phyloP scores from a whole-genome alignment of 2,113 vertebrate species.

The Crotophaga sulcirostris region DNA sequence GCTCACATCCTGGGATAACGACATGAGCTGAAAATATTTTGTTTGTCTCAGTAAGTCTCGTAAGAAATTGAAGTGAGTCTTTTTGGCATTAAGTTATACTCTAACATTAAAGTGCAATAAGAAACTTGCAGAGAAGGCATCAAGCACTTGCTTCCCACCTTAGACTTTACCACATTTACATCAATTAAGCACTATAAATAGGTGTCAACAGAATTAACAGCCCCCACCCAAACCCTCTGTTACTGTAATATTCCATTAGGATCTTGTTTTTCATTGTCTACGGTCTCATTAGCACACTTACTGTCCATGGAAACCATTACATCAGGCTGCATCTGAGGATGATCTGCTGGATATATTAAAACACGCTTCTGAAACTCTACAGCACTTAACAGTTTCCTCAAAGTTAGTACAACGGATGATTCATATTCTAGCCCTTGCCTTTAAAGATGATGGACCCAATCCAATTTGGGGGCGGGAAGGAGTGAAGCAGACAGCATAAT shows the following conservation, averaged over 20 bases:
- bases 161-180: neutral
- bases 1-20: neutral
- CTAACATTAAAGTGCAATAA: neutral
- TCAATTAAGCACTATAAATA: neutral
- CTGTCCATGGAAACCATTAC: neutral
- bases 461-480: neutral
- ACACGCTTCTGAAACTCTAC: neutral
- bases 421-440: neutral
- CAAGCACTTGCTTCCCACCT: neutral
- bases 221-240: neutral
- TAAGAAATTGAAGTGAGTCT: neutral
- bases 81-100: neutral
- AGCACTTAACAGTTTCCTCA: neutral
- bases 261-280: neutral
- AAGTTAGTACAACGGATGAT: neutral
- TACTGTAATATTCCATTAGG: neutral
- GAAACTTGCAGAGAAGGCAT: neutral
- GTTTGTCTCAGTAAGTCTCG: neutral
- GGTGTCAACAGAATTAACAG: neutral
- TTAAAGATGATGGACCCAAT: constrained; percentile 29
- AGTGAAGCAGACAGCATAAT: neutral
- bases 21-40: neutral
- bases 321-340: neutral
- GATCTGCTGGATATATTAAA: constrained; percentile 1
- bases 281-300: neutral